Percentiles rank a stretch among this genome's conserved stretches.
Evolutionary conservation across 1,140 invertebrate genomes (phyloP).

Genomic region (Macrobrachium nipponense): DNA sequence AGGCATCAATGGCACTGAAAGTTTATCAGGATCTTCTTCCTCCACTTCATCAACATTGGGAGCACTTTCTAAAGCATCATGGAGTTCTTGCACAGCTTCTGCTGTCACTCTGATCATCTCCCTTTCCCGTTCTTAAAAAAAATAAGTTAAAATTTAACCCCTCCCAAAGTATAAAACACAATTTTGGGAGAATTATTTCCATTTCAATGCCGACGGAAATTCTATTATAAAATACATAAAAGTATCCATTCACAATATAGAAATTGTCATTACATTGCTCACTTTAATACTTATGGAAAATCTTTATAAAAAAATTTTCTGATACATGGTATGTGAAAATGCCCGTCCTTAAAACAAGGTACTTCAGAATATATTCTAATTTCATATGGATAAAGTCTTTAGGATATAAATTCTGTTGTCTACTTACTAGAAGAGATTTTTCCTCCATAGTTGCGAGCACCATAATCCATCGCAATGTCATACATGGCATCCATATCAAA

Average conservation of each 20-base stretch:
- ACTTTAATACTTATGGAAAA: no score
- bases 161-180: no score
- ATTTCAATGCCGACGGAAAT: no score
- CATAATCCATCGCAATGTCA: constrained; percentile 26
- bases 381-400: not conserved
- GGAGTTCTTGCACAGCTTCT: constrained; percentile 79
- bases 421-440: constrained; percentile 47
- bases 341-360: no score
- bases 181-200: no score
- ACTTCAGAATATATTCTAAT: no score
- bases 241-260: not conserved
- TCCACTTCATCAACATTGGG: constrained; percentile 66
- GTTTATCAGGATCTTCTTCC: constrained; percentile 71
- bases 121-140: constrained; percentile 64
- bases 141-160: not conserved
- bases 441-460: constrained; percentile 44
- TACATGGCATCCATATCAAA: constrained; percentile 52
- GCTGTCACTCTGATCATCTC: constrained; percentile 75
- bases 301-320: no score
- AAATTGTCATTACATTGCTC: no score
- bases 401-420: not conserved
- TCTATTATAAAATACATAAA: not conserved
- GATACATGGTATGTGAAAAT: no score
- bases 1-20: constrained; percentile 80
- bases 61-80: constrained; percentile 77